Base-by-base conservation (phyloP, 2,888 invertebrate species). In the Heliothis peltigera region DNA sequence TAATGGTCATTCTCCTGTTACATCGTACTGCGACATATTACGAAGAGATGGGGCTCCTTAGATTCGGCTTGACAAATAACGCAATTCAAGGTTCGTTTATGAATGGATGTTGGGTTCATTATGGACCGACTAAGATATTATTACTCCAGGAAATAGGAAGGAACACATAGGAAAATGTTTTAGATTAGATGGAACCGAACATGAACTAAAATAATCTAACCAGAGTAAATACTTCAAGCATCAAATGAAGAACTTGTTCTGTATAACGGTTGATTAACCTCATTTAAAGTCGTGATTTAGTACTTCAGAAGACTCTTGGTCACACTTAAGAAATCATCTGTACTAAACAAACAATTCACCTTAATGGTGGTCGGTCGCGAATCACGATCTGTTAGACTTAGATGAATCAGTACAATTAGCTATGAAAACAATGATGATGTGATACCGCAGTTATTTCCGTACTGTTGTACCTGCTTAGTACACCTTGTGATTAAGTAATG, bases 361-460 rank as follows among this genome's bases (percentile, higher is more conserved):
- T 54, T 60, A 44, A 43, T 52, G 21, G 5, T n/a, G 32, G 42
- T 19, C 65, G 42, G 70, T 47, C 43, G 63, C 39, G 42, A 51
- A 17, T 46, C 42, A 44, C 48, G 44, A 32, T 67, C 42, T 39
- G 8, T 54, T 22, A 43, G 32, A 58, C 58, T 55, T 15, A 47
- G 49, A 73, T 74, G 73, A 74, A 68, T 73, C 60, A 74, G 55
- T 25, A 32, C 54, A 60, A 54, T 58, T 62, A 58, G n/a, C 54
- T 60, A 35, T 55, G 42, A 54, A 58, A 64, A 55, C 60, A 53
- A 15, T 43, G n/a, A 42, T 61, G 63, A 32, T 57, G 69, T 74
- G 56, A 58, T 60, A 57, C 47, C 53, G 54, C 22, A 74, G 43
- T 7, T 74, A 73, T 73, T 69, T 74, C 53, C 46, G 59, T 54